Evolutionary conservation across 2,797 vertebrate species (phyloP), one percentile per base, ranked within the genome.

Genomic region (Ciconia nigra): DNA sequence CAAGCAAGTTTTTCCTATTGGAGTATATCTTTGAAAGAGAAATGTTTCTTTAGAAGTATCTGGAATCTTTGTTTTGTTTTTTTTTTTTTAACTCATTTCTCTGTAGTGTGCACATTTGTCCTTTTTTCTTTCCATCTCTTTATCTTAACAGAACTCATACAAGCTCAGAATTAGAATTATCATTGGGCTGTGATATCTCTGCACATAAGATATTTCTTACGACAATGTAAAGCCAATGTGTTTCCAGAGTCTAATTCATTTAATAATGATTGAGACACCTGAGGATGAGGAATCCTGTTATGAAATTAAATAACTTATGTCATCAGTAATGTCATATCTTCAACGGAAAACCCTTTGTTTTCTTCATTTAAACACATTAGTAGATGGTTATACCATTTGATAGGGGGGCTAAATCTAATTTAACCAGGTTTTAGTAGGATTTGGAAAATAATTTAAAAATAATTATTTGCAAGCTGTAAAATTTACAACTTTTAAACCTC

Each of bases 231-330:
- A 96, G 69, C 63, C 51, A 54, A 7, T 94, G 67, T 73, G 62
- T 93, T 96, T 96, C 90, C 63, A 86, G 92, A 79, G 81, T 72
- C 87, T 87, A 83, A 69, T 90, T 95, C 9, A 24, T 90, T 94
- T 96, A 80, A 90, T 92, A 69, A 87, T 70, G 65, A 83, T 90
- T 88, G 93, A 90, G 87, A 87, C 51, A 93, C 80, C 88, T 73
- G 77, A 90, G 54, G 47, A 69, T 79, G 81, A 95, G 76, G 69
- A 86, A 93, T 88, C 54, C n/a, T 74, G 16, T 93, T 95, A 73
- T 33, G 59, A 89, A 73, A 35, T 81, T 70, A 61, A 91, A 62
- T 92, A 71, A 66, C 93, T 94, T 95, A 58, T 55, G 7, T 89
- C 12, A 14, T 66, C 90, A 73, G 73, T 93, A 65, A 89, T 87